Base-by-base conservation (phyloP, 2,797 vertebrate species). In the Pogoniulus pusillus region DNA sequence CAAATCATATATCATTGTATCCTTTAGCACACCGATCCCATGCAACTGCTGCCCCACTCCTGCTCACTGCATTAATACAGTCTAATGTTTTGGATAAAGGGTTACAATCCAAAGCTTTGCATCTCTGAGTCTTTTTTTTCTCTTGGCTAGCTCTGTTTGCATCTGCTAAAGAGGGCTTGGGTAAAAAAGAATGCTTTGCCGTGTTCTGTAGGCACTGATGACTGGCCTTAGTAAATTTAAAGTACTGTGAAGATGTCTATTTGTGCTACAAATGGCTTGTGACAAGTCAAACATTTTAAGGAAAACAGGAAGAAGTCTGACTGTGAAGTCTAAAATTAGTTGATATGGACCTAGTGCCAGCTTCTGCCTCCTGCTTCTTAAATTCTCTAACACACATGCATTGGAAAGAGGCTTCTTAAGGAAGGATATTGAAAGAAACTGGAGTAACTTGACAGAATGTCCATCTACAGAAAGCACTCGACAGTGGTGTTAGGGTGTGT, bases 401-500 rank as follows among this genome's bases (percentile, higher is more conserved):
- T 71, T 85, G 55, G 26, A 45, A 77, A 54, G 27, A 29, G 8
- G 15, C 54, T 86, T 57, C 22, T 64, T 79, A 43, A 66, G 72
- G 69, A 90, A 55, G 34, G 14, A 7, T 73, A 29, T 27, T 89
- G 87, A 69, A 87, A 92, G 43, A 68, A 65, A 22, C 39, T 8
- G 55, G 65, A 49, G 47, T 87, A 91, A 43, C 15, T 93, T 55
- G 18, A 58, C 49, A 70, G 87, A 55, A 63, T 91, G 93, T 88
- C 81, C 73, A 43, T 7, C 69, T 89, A 7, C 70, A 91, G 35
- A 4, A 37, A 51, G 66, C 75, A 19, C 7, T 49, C 47, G 14
- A 7, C 27, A 41, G 43, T 32, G 51, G 26, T 85, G 53, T 18
- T 30, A 54, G 53, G 64, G 32, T 87, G 71, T 9, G 6, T 87